Conservation (phyloP, 2,888 invertebrate species). For the Pollenia angustigena region DNA sequence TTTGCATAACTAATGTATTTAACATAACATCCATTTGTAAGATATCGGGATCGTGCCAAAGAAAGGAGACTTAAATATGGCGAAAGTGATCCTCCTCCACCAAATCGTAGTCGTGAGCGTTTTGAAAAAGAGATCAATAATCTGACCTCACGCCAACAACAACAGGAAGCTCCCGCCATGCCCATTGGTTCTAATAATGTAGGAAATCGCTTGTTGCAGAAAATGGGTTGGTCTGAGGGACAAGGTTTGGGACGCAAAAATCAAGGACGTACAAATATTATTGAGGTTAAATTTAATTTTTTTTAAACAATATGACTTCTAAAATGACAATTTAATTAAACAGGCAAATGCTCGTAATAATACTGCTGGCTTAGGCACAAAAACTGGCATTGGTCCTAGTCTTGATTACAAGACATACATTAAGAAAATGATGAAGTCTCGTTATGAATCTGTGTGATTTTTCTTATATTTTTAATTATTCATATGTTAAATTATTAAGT, state of each 20-base stretch:
- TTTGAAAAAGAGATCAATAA: conserved; percentile 87
- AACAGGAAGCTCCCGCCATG: conserved; percentile 80
- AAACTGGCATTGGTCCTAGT: conserved; percentile 83
- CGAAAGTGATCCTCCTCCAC: conserved; percentile 90
- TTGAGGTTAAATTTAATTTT: conserved; percentile 87
- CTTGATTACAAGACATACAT: conserved; percentile 84
- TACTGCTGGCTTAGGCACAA: conserved; percentile 94
- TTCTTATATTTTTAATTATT: conserved; percentile 36
- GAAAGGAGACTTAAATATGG: conserved; percentile 97
- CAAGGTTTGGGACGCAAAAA: conserved; percentile 96
- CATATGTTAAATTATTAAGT: conserved; percentile 36
- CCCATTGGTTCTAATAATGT: conserved; percentile 93
- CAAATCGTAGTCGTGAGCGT: conserved; percentile 89
- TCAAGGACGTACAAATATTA: conserved; percentile 96
- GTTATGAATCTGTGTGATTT: conserved; percentile 83
- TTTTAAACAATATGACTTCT: background rate
- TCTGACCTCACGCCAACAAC: conserved; percentile 80
- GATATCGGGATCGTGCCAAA: conserved; percentile 97
- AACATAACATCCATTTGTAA: conserved; percentile 61
- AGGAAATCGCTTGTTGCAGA: conserved; percentile 97
- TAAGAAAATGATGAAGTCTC: conserved; percentile 84
- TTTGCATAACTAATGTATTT: conserved; percentile 9
- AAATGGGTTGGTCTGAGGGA: conserved; percentile 99
- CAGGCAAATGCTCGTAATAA: conserved; percentile 85
- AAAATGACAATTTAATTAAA: background rate